Percentiles rank a stretch among this genome's conserved stretches.
Evolutionary conservation across 2,797 vertebrate species (phyloP).

Genomic region (Falco columbarius): DNA sequence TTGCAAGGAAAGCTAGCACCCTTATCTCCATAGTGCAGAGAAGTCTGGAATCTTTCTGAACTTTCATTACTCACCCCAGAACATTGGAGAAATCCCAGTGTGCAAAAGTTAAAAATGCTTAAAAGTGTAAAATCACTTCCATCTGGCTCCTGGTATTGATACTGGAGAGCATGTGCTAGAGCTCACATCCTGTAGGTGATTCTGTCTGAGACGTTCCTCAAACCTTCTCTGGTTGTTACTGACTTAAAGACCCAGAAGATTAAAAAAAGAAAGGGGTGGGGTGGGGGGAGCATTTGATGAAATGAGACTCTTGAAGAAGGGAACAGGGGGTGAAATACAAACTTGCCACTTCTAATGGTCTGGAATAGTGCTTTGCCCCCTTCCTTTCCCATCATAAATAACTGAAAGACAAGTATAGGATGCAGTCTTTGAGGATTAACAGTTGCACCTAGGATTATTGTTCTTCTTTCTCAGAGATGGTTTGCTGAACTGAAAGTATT

Average conservation of each 20-base stretch:
- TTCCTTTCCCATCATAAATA: neutral
- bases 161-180: neutral
- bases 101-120: neutral
- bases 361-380: neutral
- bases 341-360: neutral
- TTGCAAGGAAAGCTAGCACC: slow-evolving; percentile 13
- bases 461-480: neutral
- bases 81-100: neutral
- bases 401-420: neutral
- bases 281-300: neutral
- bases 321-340: neutral
- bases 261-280: neutral
- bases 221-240: neutral
- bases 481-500: slow-evolving; percentile 29
- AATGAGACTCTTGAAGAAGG: neutral
- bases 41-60: neutral
- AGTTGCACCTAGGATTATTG: neutral
- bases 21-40: neutral
- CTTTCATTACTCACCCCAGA: neutral
- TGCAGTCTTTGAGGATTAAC: neutral
- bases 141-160: neutral
- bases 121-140: neutral
- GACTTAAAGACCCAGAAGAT: neutral
- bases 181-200: neutral
- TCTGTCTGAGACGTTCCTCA: neutral